phyloP scores from a whole-genome alignment of 1,140 invertebrate genomes.

The Capitella teleta region DNA sequence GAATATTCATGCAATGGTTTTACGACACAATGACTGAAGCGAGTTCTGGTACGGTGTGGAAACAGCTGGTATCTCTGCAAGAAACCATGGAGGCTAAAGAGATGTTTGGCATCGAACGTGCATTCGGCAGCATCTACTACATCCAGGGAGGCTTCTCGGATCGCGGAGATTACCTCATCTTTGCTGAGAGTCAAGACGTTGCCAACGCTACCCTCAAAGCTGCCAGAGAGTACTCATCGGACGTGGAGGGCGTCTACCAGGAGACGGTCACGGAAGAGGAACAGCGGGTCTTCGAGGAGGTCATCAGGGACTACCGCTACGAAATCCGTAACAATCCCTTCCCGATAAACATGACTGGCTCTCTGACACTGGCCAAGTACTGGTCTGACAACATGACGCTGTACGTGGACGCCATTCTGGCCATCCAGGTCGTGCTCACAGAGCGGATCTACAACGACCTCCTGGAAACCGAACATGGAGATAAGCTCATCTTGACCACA shows the following conservation, averaged over 20 bases:
- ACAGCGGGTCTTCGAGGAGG: not conserved
- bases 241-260: slow-evolving; percentile 5
- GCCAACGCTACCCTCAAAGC: slow-evolving; percentile 18
- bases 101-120: slow-evolving; percentile 18
- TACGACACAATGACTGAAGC: no score
- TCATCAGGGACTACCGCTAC: slow-evolving; percentile 6
- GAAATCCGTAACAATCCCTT: slow-evolving; percentile 8
- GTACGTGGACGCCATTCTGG: slow-evolving; percentile 7
- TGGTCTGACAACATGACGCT: slow-evolving; percentile 11
- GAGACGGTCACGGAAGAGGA: not conserved
- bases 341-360: no score
- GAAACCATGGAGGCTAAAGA: slow-evolving; percentile 19
- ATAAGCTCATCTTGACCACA: no score
- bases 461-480: no score
- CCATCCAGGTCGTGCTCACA: no score
- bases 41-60: no score
- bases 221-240: slow-evolving; percentile 18
- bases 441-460: no score
- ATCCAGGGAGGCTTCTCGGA: slow-evolving; percentile 16
- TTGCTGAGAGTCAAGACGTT: slow-evolving; percentile 19
- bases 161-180: slow-evolving; percentile 19
- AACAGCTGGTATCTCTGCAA: no score
- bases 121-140: slow-evolving; percentile 16
- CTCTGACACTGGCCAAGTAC: no score
- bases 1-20: no score